A percentile compares a stretch with the other conserved stretches of the same genome.
These are phyloP conservation scores for Metridium senile DNA, from an alignment of 92 coral and sea anemone species.

Conservation along the genomic window DNA sequence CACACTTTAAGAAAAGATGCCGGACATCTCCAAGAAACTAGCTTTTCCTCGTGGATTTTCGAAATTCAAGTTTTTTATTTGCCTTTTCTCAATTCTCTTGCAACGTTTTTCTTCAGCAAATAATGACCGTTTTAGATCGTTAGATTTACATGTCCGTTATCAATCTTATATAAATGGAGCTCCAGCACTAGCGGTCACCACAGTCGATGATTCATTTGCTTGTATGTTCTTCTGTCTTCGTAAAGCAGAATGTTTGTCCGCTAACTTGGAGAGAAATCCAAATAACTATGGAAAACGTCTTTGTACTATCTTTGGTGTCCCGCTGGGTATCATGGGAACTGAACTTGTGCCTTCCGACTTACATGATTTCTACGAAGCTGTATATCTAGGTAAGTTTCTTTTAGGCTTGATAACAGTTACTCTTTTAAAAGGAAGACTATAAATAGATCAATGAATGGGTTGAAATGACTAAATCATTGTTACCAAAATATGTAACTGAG, in stretches of 20 bases:
- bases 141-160: not conserved
- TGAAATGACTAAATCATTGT: too few species aligned
- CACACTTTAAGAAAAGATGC: not conserved
- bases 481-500: too few species aligned
- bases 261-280: not conserved
- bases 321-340: not conserved
- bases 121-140: not conserved
- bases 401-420: not conserved
- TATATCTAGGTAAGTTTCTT: not conserved
- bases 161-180: not conserved
- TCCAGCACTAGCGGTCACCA: not conserved
- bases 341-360: not conserved
- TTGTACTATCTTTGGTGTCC: not conserved
- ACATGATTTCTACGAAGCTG: not conserved
- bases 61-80: not conserved
- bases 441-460: not conserved
- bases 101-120: not conserved
- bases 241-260: not conserved
- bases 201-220: not conserved
- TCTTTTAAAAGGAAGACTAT: not conserved
- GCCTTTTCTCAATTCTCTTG: not conserved
- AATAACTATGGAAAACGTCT: not conserved
- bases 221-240: conserved; percentile 7
- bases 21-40: not conserved
- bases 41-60: not conserved